Conservation (phyloP, 2,797 vertebrate genomes). For the Somateria mollissima region DNA sequence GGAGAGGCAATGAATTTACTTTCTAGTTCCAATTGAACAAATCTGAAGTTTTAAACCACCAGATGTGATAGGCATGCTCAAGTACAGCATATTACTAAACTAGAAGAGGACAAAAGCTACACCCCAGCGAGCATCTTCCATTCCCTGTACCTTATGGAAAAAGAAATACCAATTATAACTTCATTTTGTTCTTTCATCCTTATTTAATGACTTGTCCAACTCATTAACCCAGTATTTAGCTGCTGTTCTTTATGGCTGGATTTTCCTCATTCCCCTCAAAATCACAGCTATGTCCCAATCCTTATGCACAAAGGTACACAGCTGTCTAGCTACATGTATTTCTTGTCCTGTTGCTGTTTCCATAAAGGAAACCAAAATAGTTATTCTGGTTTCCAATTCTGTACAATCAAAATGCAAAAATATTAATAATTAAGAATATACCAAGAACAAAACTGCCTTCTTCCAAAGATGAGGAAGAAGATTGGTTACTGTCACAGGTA, state of each 20-base stretch:
- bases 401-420: neutral
- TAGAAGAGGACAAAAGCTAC: neutral
- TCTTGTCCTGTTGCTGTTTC: neutral
- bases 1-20: neutral
- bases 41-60: neutral
- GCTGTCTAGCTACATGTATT: neutral
- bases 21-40: neutral
- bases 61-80: fast-evolving
- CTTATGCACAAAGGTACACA: neutral
- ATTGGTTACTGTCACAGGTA: neutral
- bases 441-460: neutral
- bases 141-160: neutral
- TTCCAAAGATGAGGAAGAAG: neutral
- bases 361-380: neutral
- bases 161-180: neutral
- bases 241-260: neutral
- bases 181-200: neutral
- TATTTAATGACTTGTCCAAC: neutral
- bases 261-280: neutral
- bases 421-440: neutral
- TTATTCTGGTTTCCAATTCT: neutral
- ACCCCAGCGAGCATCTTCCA: neutral
- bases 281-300: neutral
- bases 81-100: fast-evolving
- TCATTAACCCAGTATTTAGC: neutral